Evolutionary conservation across 30 jellyfish, hydroid and myxozoan genomes (phyloP), one percentile per base, ranked within the genome.

Genomic region (Hydractinia symbiolongicarpus): DNA sequence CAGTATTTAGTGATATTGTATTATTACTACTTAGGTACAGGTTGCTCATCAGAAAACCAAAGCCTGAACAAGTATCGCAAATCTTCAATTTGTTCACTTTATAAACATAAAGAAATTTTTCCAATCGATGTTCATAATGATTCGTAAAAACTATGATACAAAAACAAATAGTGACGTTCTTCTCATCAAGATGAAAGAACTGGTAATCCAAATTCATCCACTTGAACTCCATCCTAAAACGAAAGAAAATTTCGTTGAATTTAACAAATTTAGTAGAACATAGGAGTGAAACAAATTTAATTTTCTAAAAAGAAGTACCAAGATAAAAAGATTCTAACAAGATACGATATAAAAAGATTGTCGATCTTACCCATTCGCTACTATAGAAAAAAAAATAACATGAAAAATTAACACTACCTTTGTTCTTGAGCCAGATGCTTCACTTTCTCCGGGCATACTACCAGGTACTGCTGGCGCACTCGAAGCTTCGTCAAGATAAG

Each of bases 401-500:
- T 30, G 44, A 30, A 30, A 30, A 30, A 0, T 30, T 1, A n/a
- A n/a, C n/a, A 30, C 44, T 13, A 91, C 98, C 96, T 81, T 91
- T 4, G 98, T 91, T 73, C 95, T 61, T n/a, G 92, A 83, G 51
- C 86, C 85, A 6, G 91, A 58, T 52, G 88, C 60, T 67, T 82
- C 96, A 50, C 84, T 66, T 71, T 84, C 97, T 5, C 90, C 96
- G 30, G 98, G 98, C 16, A 83, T 9, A 13, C 91, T 80, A 69
- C 90, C 98, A 66, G 98, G 98, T 4, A 91, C 95, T 16, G 96
- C 86, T 9, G 98, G 98, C 6, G 98, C 96, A 73, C 79, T 91
- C 17, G 94, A 72, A 5, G 98, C 98, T 54, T 91, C 98, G 79
- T 91, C 98, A n/a, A 91, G 78, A 72, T 86, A 91, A 5, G 98